Conservation (phyloP, 2,113 vertebrate species). For the Nothocercus julius region DNA sequence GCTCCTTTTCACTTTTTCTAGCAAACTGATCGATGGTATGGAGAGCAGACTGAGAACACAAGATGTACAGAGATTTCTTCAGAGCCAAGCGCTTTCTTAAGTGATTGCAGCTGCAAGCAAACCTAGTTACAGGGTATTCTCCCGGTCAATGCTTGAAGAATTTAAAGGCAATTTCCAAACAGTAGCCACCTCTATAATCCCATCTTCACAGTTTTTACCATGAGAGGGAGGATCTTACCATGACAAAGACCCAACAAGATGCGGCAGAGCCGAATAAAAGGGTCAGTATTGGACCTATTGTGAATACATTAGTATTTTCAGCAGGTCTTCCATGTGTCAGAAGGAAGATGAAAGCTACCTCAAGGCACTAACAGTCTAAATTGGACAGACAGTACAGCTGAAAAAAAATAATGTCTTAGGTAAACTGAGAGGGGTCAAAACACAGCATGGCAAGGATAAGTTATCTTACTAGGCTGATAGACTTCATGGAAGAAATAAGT, state of each 20-base stretch:
- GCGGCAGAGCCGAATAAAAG: background rate
- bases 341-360: background rate
- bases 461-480: background rate
- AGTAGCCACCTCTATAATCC: background rate
- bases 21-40: accelerated
- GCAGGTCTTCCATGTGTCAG: background rate
- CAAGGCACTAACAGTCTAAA: constrained; percentile 21
- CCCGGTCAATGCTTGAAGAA: background rate
- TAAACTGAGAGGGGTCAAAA: constrained; percentile 40
- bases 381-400: constrained; percentile 10
- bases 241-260: background rate
- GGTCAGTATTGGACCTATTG: background rate
- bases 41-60: background rate
- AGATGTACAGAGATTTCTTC: background rate
- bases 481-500: constrained; percentile 20
- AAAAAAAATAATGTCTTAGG: background rate
- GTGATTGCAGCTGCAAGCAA: background rate
- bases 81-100: background rate
- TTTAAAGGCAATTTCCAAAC: background rate
- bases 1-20: background rate
- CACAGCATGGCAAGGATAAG: background rate
- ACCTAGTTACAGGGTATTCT: background rate
- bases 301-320: background rate
- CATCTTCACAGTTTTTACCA: background rate
- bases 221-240: background rate